Base-by-base conservation (phyloP, 92 coral and sea anemone species). In the Umimayanthus chanpuru region DNA sequence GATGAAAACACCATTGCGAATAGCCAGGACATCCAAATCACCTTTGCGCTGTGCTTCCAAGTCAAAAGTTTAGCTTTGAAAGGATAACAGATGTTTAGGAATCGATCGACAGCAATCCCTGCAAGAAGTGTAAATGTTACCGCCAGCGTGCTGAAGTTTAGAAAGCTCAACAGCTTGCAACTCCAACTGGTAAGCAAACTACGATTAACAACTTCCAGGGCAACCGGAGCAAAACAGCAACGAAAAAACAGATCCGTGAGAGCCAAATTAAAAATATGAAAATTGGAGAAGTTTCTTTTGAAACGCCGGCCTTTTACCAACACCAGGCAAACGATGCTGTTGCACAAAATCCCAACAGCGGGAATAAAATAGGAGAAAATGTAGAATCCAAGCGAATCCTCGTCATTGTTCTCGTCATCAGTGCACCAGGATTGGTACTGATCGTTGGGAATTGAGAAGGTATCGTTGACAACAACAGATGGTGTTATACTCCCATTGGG, bases 11-110 rank as follows among this genome's bases (percentile, higher is more conserved):
- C 12, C 32, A 75, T 86, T 20, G 89, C 88, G 39, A 81, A 91
- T 1, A 91, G 32, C 93, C 93, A 91, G 15, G 93, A 82, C 20
- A 91, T 29, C 14, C 56, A 4, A 15, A 91, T 58, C 7, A 70
- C 89, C 36, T 83, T 91, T 26, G 85, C 83, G 30, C 93, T 91
- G 82, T 83, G 91, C 14, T 78, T 91, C 93, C 93, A 91, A 11
- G 85, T 91, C 36, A 91, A 29, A 3, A 68, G 23, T 66, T 87
- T 91, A 29, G 93, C 93, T 41, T 41, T 91, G 30, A 91, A 82
- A 28, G 86, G 86, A 82, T 82, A 61, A 9, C 86, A 82, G 39
- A 82, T 82, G 36, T 82, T 82, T n/a, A 82, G 61, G 26, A 67
- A 82, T 41, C 86, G 72, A 41, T 82, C 77, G 9, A 67, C 38